A percentile compares a stretch with the other conserved stretches of the same genome.
phyloP scores from a whole-genome alignment of 2,888 invertebrate species.

The Euplexia lucipara region DNA sequence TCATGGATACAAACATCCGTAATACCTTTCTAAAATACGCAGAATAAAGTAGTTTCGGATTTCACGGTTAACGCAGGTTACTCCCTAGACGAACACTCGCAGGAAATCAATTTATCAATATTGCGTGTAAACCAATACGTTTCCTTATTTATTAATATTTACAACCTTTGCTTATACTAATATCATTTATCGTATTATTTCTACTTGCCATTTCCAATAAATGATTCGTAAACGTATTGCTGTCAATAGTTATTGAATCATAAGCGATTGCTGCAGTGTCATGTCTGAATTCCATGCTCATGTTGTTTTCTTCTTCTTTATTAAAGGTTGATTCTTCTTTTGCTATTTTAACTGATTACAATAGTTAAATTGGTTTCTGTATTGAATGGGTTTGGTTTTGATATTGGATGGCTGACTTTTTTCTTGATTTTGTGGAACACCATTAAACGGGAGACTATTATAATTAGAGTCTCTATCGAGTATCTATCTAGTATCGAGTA shows the following conservation, averaged over 20 bases:
- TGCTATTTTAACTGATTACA: no score
- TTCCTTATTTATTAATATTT: slow-evolving; percentile 32
- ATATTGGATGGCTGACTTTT: no score
- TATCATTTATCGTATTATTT: slow-evolving; percentile 8
- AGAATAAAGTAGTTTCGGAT: background rate
- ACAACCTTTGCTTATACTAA: slow-evolving; percentile 13
- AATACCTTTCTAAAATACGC: background rate
- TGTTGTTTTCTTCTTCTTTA: background rate
- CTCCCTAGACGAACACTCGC: slow-evolving; percentile 32
- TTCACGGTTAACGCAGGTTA: slow-evolving; percentile 12
- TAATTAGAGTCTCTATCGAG: no score
- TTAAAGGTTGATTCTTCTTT: no score
- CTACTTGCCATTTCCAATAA: slow-evolving; percentile 3
- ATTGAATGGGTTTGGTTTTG: no score
- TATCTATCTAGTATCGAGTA: no score
- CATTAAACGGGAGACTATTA: no score
- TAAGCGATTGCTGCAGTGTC: background rate
- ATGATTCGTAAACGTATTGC: slow-evolving; percentile 5
- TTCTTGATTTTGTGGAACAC: no score
- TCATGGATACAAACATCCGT: background rate
- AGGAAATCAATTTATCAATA: slow-evolving; percentile 50
- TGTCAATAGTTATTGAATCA: background rate
- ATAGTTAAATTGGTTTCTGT: no score
- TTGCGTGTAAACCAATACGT: slow-evolving; percentile 21
- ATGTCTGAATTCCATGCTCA: background rate